These are phyloP conservation scores for Heliconius eleuchia DNA, from an alignment of 1,140 invertebrate species.

Conservation along the genomic window DNA sequence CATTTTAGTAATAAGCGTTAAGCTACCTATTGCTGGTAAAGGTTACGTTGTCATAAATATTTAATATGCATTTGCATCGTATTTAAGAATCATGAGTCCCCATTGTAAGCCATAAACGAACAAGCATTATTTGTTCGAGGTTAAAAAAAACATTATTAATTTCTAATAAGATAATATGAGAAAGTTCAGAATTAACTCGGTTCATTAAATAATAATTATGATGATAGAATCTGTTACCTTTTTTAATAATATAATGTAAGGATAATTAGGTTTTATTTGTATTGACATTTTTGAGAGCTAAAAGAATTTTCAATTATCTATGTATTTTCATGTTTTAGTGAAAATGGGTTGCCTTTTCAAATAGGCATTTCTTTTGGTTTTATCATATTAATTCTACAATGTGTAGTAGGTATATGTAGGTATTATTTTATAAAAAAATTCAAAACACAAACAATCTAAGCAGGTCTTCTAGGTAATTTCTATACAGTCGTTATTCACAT, in stretches of 20 bases:
- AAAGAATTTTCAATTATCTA: too few relatives aligned
- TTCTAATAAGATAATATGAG: neutral
- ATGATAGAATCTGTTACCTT: neutral
- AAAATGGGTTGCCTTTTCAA: too few relatives aligned
- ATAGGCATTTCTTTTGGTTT: too few relatives aligned
- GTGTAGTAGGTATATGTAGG: too few relatives aligned
- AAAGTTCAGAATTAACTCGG: neutral
- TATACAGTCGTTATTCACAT: too few relatives aligned
- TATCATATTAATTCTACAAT: too few relatives aligned
- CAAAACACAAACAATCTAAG: too few relatives aligned
- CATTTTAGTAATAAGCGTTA: conserved; percentile 17
- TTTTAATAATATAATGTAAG: too few relatives aligned
- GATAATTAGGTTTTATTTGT: too few relatives aligned
- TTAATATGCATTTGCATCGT: conserved; percentile 10
- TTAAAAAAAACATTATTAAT: neutral
- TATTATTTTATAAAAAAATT: neutral
- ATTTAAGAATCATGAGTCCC: neutral
- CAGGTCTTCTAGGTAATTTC: too few relatives aligned
- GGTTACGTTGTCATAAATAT: conserved; percentile 24
- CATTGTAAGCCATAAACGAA: neutral
- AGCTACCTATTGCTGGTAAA: conserved; percentile 16
- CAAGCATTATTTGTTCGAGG: neutral
- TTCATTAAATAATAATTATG: neutral
- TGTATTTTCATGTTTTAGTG: too few relatives aligned
- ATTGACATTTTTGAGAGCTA: too few relatives aligned